Percentiles rank a stretch among this genome's conserved stretches.
Conservation (phyloP, 2,113 vertebrate species). For the Prietella phreatophila region DNA sequence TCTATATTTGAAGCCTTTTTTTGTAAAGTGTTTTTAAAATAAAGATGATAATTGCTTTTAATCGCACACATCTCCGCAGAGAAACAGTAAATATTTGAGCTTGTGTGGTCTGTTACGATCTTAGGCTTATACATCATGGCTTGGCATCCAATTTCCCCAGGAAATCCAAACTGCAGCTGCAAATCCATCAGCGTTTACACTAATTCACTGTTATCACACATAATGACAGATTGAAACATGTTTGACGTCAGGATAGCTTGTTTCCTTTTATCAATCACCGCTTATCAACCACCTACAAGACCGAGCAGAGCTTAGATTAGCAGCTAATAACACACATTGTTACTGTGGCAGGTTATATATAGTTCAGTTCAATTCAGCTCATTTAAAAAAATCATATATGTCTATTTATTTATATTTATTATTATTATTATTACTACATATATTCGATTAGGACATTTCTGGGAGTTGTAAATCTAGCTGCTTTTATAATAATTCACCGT, state of each 20-base stretch:
- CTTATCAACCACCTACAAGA: slow-evolving; percentile 9
- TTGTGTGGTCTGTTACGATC: background rate
- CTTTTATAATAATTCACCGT: slow-evolving; percentile 26
- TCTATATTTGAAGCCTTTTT: background rate
- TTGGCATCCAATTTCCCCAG: background rate
- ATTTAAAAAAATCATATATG: background rate
- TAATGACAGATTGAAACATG: slow-evolving; percentile 7
- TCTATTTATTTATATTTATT: background rate
- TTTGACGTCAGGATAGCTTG: slow-evolving; percentile 22
- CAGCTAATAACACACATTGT: background rate
- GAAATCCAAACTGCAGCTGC: slow-evolving; percentile 15
- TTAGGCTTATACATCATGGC: background rate
- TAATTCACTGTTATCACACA: slow-evolving; percentile 34
- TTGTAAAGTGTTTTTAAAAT: background rate
- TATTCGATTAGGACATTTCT: background rate
- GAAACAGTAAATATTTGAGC: background rate
- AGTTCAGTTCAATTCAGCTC: background rate
- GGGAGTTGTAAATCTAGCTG: slow-evolving; percentile 21
- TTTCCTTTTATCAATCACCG: slow-evolving; percentile 4
- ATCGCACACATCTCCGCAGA: background rate
- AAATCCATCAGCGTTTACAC: slow-evolving; percentile 34
- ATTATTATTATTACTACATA: background rate
- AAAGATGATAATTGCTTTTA: background rate
- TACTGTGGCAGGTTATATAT: background rate
- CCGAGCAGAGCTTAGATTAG: background rate